Conservation (phyloP, 2,797 vertebrate genomes). For the Meriones psammophilus region DNA sequence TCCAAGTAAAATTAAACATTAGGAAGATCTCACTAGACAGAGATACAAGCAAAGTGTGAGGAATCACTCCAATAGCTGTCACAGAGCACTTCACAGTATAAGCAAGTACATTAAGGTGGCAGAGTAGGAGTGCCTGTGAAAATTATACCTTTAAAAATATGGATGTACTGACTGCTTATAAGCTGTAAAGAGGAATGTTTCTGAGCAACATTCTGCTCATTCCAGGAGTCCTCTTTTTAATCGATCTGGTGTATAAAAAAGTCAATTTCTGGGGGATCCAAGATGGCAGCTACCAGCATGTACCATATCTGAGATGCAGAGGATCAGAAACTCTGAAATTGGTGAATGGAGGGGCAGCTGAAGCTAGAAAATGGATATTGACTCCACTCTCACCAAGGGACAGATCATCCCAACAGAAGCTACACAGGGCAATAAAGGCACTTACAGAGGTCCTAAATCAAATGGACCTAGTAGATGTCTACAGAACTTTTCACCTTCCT, state of each 20-base stretch:
- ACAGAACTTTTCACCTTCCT: no score
- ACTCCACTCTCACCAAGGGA: no score
- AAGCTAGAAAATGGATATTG: no score
- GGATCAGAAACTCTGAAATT: no score
- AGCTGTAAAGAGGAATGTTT: slow-evolving; percentile 76
- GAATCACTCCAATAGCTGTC: not conserved
- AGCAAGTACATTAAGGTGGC: slow-evolving; percentile 49
- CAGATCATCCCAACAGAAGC: no score
- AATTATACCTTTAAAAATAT: slow-evolving; percentile 32
- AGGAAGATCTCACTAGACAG: not conserved
- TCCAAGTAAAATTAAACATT: not conserved
- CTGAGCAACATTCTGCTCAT: slow-evolving; percentile 43
- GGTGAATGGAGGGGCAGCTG: no score
- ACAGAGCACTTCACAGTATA: not conserved
- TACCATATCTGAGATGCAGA: no score
- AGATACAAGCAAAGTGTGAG: not conserved
- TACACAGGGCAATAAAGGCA: no score
- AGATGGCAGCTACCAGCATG: no score
- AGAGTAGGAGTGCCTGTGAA: slow-evolving; percentile 41
- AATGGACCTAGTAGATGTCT: no score
- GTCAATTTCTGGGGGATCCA: slow-evolving; percentile 46
- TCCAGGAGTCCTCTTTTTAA: slow-evolving; percentile 68
- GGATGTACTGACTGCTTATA: slow-evolving; percentile 71
- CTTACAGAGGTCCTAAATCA: no score
- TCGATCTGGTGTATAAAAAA: slow-evolving; percentile 63